Percentiles rank a stretch among this genome's conserved stretches.
Evolutionary conservation across 2,113 vertebrate species (phyloP).

Genomic region (Pontoporia blainvillei): DNA sequence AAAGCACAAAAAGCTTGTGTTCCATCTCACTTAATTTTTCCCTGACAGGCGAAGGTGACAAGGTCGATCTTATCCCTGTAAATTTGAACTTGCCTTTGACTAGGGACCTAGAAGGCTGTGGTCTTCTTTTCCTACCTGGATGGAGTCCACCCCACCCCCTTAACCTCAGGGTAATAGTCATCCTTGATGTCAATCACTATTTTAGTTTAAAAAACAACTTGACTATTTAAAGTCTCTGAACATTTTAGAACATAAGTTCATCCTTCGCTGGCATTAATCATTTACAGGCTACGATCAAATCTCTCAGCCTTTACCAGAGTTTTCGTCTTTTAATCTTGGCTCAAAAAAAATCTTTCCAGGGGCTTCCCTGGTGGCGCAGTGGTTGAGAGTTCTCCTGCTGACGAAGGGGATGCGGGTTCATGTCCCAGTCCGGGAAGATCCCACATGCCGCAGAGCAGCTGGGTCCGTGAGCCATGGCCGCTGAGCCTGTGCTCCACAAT

Average conservation of each 20-base stretch:
- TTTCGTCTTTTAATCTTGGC: not conserved
- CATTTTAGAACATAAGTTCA: not conserved
- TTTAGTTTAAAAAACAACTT: not conserved
- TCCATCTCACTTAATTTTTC: not conserved
- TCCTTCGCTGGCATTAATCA: not conserved
- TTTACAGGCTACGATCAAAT: not conserved
- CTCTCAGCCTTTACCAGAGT: not conserved
- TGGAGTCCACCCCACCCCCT: too few relatives aligned
- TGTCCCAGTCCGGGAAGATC: too few relatives aligned
- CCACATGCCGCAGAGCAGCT: fast-evolving
- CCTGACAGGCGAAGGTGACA: not conserved
- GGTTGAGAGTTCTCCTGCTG: too few relatives aligned
- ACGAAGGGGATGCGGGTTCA: too few relatives aligned
- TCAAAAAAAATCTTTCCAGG: not conserved
- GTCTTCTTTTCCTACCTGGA: not conserved
- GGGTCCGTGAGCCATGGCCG: too few relatives aligned
- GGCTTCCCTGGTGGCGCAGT: too few relatives aligned
- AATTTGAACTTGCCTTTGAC: not conserved
- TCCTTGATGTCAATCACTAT: not conserved
- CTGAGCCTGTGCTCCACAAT: too few relatives aligned
- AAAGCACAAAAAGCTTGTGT: not conserved
- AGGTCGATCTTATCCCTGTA: not conserved
- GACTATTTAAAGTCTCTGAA: not conserved
- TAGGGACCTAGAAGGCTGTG: not conserved
- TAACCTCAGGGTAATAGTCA: not conserved